These are phyloP conservation scores for Botia kubotai DNA, from an alignment of 2,797 vertebrate species.

Conservation along the genomic window DNA sequence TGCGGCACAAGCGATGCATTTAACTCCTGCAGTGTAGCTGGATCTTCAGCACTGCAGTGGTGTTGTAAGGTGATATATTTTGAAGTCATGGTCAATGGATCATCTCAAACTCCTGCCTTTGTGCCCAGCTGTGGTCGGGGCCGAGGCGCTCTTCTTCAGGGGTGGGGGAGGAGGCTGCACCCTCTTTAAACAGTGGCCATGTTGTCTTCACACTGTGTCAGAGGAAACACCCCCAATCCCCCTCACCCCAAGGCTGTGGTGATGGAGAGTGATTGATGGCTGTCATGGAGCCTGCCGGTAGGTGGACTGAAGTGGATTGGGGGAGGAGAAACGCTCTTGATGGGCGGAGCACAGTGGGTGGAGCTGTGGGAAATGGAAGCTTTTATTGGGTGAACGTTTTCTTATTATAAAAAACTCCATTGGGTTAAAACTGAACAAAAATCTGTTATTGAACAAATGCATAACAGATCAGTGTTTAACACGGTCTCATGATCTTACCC, in stretches of 20 bases:
- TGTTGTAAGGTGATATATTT: background rate
- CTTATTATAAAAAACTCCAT: too few species aligned
- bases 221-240: slow-evolving; percentile 62
- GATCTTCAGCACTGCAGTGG: slow-evolving; percentile 14
- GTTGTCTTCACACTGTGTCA: slow-evolving; percentile 70
- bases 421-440: too few species aligned
- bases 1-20: too few species aligned
- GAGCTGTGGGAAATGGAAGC: too few species aligned
- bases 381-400: too few species aligned
- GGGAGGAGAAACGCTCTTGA: too few species aligned
- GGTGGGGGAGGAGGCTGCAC: slow-evolving; percentile 77
- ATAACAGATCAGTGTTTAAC: too few species aligned
- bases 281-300: slow-evolving; percentile 75
- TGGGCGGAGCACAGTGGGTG: too few species aligned
- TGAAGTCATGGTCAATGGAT: background rate
- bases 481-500: too few species aligned
- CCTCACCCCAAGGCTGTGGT: slow-evolving; percentile 62
- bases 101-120: slow-evolving; percentile 32
- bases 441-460: too few species aligned
- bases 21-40: too few species aligned
- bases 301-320: slow-evolving; percentile 14
- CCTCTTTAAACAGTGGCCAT: slow-evolving; percentile 73
- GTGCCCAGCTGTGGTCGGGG: slow-evolving; percentile 51
- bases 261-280: slow-evolving; percentile 81
- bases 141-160: slow-evolving; percentile 71